phyloP scores from a whole-genome alignment of 1,140 invertebrate species.

The Platyscapa corneri region DNA sequence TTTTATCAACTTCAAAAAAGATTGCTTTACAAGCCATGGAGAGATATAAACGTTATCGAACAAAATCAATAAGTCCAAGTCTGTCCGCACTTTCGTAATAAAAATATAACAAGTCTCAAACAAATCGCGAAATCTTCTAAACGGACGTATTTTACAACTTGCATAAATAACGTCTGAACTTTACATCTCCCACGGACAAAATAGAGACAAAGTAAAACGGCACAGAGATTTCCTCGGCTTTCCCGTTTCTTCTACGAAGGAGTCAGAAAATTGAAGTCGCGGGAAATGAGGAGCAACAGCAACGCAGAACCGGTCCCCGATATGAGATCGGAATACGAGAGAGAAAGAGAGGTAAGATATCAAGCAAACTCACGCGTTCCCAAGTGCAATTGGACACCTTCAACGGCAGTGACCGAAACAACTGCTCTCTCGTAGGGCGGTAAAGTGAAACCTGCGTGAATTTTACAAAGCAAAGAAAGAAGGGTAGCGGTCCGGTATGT shows the following conservation, averaged over 20 bases:
- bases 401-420: background rate
- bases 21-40: background rate
- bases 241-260: constrained; percentile 35
- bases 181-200: background rate
- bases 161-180: constrained; percentile 21
- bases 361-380: constrained; percentile 10
- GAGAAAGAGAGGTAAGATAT: background rate
- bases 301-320: constrained; percentile 26
- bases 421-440: background rate
- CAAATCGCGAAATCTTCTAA: background rate
- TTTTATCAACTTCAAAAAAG: background rate
- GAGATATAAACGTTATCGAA: constrained; percentile 18
- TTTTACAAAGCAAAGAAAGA: constrained; percentile 8
- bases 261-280: constrained; percentile 28
- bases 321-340: background rate
- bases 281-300: constrained; percentile 2
- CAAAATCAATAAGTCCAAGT: constrained; percentile 23
- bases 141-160: constrained; percentile 12
- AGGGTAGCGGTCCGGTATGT: background rate
- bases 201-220: constrained; percentile 10
- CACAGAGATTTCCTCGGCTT: constrained; percentile 17
- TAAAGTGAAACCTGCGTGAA: constrained; percentile 22
- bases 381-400: constrained; percentile 42
- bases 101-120: background rate
- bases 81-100: constrained; percentile 2